Evolutionary conservation across 1,140 invertebrate species (phyloP), one percentile per base, ranked within the genome.

Genomic region (Dendrolimus punctatus): DNA sequence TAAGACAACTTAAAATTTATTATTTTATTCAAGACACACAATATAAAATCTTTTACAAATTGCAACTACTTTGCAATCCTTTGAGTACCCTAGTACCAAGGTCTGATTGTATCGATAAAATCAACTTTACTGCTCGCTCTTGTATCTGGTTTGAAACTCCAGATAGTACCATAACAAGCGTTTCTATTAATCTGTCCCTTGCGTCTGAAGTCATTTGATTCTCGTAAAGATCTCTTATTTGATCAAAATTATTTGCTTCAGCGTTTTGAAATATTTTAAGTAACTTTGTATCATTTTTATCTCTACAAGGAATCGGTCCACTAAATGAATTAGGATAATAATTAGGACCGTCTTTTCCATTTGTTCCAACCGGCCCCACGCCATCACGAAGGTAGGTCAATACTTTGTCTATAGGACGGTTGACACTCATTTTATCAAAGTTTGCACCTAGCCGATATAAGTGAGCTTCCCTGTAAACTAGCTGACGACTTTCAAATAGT

Each of bases 301-400:
- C 71, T 36, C 79, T 64, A 49, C 79, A 78, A 45, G 90, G 88
- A 8, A 88, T 72, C 0, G 95, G 94, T 0, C 95, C 96, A 53
- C 83, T 80, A 76, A 98, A 99, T 61, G 95, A 96, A 80, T 98
- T 98, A 0, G 97, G 97, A 85, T 90, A 96, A 77, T 98, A 98
- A 85, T 97, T 98, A 4, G 96, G 97, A 6, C 92, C 92, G 47
- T 92, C 93, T 58, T 85, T 91, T 87, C 92, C 89, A 64, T 91
- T 91, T 46, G 88, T 80, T 64, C 89, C 80, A 23, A 88, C 68
- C 5, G 90, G 87, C 85, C 91, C 91, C 8, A 87, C 79, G 2
- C 96, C 97, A 85, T 98, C 96, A 36, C 96, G 89, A 75, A 96
- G 93, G 74, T 51, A 51, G n/a, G 36, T 23, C 8, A 43, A 10